These are phyloP conservation scores for Australoheros facetus DNA, from an alignment of 2,797 vertebrate genomes.

Conservation along the genomic window DNA sequence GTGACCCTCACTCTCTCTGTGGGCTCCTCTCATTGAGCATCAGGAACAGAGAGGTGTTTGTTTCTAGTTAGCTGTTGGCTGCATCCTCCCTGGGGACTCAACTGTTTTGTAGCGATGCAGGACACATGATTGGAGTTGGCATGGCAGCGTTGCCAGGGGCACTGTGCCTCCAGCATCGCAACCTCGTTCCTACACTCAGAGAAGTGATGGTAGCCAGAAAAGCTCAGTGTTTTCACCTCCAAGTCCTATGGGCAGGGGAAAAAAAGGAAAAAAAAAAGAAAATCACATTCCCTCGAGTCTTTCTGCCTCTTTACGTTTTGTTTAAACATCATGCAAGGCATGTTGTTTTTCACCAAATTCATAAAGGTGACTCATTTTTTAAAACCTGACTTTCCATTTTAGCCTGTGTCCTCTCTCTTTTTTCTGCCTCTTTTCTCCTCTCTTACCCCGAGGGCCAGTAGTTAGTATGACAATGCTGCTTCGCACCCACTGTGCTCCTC, in stretches of 20 bases:
- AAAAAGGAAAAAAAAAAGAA: neutral
- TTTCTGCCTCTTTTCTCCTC: conserved; percentile 1
- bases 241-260: conserved; percentile 38
- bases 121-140: conserved; percentile 80
- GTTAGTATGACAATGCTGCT: conserved; percentile 43
- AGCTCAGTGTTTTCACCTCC: conserved; percentile 33
- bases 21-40: conserved; percentile 52
- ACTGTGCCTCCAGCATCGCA: conserved; percentile 63
- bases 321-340: conserved; percentile 13
- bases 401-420: neutral
- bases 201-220: conserved; percentile 49
- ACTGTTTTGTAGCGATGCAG: conserved; percentile 69
- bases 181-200: conserved; percentile 42
- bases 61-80: conserved; percentile 71
- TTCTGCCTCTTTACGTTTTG: conserved; percentile 24
- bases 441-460: conserved; percentile 14
- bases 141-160: conserved; percentile 73
- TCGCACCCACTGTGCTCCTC: conserved; percentile 17
- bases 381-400: conserved; percentile 26
- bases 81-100: conserved; percentile 59
- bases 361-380: conserved; percentile 24
- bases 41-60: conserved; percentile 68
- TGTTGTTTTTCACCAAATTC: conserved; percentile 14
- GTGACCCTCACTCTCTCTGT: conserved; percentile 25
- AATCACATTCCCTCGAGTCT: conserved; percentile 28